These are phyloP conservation scores for Phenacoccus solenopsis DNA, from an alignment of 1,140 invertebrate genomes.

Conservation along the genomic window DNA sequence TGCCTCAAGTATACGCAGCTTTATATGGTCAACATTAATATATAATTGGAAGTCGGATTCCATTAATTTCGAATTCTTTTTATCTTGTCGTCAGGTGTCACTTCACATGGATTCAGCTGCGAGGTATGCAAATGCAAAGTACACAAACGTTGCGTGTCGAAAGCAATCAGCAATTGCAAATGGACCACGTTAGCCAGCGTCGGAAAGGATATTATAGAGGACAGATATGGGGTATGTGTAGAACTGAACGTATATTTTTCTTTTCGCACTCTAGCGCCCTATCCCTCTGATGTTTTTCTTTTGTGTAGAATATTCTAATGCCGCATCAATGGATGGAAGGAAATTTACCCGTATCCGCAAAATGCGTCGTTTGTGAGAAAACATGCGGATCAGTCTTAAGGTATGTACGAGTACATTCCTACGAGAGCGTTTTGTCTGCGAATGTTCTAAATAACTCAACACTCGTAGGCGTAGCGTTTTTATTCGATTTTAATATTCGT, in stretches of 20 bases:
- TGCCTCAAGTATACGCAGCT: no score
- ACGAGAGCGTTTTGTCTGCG: no score
- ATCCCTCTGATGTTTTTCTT: constrained; percentile 26
- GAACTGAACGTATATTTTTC: not conserved
- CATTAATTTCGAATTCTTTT: not conserved
- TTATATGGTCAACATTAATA: no score
- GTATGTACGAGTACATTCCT: constrained; percentile 42
- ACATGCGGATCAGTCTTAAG: constrained; percentile 89
- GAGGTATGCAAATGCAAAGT: constrained; percentile 95
- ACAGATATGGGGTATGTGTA: constrained; percentile 68
- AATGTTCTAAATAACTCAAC: no score
- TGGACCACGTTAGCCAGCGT: constrained; percentile 90
- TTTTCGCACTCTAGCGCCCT: not conserved
- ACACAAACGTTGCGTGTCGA: constrained; percentile 82
- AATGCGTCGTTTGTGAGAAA: constrained; percentile 89
- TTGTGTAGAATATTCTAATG: constrained; percentile 74
- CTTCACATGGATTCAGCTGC: constrained; percentile 86
- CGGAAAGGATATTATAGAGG: constrained; percentile 85
- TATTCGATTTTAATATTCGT: no score
- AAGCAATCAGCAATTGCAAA: constrained; percentile 88
- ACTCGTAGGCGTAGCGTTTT: no score
- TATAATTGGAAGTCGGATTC: not conserved
- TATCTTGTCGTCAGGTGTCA: constrained; percentile 51
- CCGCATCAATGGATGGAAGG: constrained; percentile 98
- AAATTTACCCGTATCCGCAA: constrained; percentile 85